Percentiles rank a stretch among this genome's conserved stretches.
phyloP scores from a whole-genome alignment of 92 coral and sea anemone species.

The Epizoanthus rinbou region DNA sequence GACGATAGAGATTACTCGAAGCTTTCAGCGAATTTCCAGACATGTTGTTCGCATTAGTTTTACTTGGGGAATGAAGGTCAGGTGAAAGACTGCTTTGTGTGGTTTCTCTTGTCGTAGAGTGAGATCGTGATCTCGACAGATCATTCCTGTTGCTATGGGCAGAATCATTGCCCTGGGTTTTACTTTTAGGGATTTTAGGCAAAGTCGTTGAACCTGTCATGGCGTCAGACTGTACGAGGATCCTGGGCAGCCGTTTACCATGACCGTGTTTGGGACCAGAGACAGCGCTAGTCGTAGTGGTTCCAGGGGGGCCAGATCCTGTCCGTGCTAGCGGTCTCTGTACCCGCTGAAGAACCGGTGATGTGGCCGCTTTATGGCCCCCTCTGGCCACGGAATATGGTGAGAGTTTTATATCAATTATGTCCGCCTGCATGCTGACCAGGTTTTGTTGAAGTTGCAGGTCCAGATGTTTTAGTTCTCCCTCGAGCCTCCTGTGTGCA shows the following conservation, averaged over 20 bases:
- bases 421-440: conserved; percentile 88
- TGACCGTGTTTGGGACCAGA: not conserved
- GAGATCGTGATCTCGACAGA: not conserved
- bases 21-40: conserved; percentile 2
- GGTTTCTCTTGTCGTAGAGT: not conserved
- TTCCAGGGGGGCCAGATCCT: conserved; percentile 15
- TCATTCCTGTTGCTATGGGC: not conserved
- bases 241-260: conserved; percentile 8
- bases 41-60: not conserved
- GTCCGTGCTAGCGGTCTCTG: not conserved
- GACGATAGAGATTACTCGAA: conserved; percentile 14
- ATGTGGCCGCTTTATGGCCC: not conserved
- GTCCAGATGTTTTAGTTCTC: conserved; percentile 71
- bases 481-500: conserved; percentile 79
- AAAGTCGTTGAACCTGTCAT: not conserved
- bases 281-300: not conserved
- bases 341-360: not conserved
- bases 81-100: not conserved
- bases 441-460: conserved; percentile 77
- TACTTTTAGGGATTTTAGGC: not conserved
- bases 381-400: conserved; percentile 5
- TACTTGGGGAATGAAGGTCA: not conserved
- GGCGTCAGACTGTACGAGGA: not conserved
- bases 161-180: not conserved
- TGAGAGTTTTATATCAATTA: conserved; percentile 66